Base-by-base conservation (phyloP, 2,888 invertebrate genomes). In the Drosophila kuntzei region DNA sequence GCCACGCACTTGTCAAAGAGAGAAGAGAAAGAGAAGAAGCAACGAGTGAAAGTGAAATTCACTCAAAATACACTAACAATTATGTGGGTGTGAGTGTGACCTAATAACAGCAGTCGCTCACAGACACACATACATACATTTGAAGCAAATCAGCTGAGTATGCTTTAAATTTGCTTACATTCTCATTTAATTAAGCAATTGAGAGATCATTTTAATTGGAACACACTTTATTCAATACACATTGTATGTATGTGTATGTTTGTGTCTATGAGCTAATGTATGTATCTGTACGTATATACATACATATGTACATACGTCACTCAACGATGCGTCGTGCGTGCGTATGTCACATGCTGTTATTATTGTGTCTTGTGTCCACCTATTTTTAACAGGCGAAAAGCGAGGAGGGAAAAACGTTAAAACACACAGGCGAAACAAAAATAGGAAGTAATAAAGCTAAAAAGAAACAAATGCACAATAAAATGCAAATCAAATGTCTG, bases 371-470 rank as follows among this genome's bases (percentile, higher is more conserved):
- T 41, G 44, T 39, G 34, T 29, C 14, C 22, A 43, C 37, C 70
- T 73, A 71, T 84, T 74, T 80, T 66, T 58, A 71, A 58, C 57
- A 59, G 60, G 46, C 50, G 7, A 5, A 20, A 47, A 43, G 16
- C 9, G 36, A 9, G 51, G 29, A 12, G 25, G 41, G 16, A 16
- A n/a, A 49, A 27, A 8, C 39, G 36, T n/a, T n/a, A 18, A 53
- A 27, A 20, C 14, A 29, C 9, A 49, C 22, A 6, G 20, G 46
- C 43, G 47, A 64, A 65, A 54, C 58, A 22, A 76, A 85, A 66
- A 87, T 84, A 73, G 84, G 82, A 79, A 72, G 66, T 63, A 79
- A 73, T 64, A 70, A 78, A 78, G 34, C 25, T 61, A 39, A 46
- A 50, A 47, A 29, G 43, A 36, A 75, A 60, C 37, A 65, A 72